Conservation (phyloP, 2,797 vertebrate genomes). For the Platalea minor region DNA sequence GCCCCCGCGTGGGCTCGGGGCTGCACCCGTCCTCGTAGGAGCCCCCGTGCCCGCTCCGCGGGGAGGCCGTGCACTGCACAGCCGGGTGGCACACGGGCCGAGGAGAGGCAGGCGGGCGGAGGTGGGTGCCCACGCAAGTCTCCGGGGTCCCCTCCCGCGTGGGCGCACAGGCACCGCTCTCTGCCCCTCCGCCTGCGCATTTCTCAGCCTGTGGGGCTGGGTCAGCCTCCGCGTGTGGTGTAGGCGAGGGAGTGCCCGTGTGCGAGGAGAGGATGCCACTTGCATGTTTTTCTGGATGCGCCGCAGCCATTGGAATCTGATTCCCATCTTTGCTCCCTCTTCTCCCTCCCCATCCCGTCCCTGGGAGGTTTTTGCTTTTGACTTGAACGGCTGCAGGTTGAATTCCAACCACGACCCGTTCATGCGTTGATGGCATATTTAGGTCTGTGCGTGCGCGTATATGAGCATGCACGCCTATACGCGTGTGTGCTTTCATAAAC, state of each 20-base stretch:
- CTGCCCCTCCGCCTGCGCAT: background rate
- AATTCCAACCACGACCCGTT: background rate
- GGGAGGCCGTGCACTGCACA: accelerated
- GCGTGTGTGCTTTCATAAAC: background rate
- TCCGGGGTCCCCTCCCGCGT: background rate
- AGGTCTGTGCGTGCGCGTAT: background rate
- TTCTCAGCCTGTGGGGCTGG: background rate
- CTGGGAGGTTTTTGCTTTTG: background rate
- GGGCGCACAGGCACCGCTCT: accelerated
- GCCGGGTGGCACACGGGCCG: background rate
- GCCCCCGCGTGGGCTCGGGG: background rate
- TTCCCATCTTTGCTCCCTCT: background rate
- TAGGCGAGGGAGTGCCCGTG: too few species aligned
- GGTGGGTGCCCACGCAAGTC: background rate
- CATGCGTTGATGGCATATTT: background rate
- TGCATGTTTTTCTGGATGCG: background rate
- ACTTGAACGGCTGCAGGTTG: background rate
- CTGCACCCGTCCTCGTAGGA: background rate
- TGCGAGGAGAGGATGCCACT: background rate
- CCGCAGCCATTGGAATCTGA: background rate
- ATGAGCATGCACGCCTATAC: background rate
- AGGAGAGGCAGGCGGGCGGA: too few species aligned
- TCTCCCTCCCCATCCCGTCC: background rate
- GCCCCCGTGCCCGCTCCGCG: background rate
- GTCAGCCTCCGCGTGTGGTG: background rate